Percentiles rank a stretch among this genome's conserved stretches.
These are phyloP conservation scores for Alectura lathami DNA, from an alignment of 2,113 vertebrate genomes.

Conservation along the genomic window DNA sequence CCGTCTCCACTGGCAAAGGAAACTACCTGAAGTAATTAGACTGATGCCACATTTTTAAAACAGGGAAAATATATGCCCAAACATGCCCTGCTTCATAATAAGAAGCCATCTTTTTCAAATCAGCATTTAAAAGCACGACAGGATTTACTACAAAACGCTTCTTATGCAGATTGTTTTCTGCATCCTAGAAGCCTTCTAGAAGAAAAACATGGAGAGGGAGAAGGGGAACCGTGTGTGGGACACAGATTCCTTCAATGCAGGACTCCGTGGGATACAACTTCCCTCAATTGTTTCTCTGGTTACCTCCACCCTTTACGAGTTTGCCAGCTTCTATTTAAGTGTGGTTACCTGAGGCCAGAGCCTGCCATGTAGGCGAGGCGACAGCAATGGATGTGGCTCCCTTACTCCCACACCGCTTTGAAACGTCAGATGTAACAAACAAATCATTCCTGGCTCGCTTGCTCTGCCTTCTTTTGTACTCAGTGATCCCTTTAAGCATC, in stretches of 20 bases:
- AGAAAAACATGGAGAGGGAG: not conserved
- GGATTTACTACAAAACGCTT: not conserved
- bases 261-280: not conserved
- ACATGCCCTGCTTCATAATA: not conserved
- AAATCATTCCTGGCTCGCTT: not conserved
- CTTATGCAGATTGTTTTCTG: not conserved
- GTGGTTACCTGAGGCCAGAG: constrained; percentile 46
- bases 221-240: not conserved
- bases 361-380: constrained; percentile 11
- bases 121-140: not conserved
- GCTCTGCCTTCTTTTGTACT: not conserved
- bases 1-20: not conserved
- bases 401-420: not conserved
- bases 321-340: constrained; percentile 35
- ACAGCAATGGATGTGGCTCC: not conserved
- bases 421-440: not conserved
- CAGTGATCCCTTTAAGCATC: not conserved
- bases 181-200: not conserved
- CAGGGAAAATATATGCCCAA: not conserved
- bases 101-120: not conserved
- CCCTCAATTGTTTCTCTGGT: constrained; percentile 43
- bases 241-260: not conserved
- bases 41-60: not conserved
- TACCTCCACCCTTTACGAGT: constrained; percentile 22
- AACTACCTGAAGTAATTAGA: constrained; percentile 16